Evolutionary conservation across 2,113 vertebrate species (phyloP).

Genomic region (Numenius arquata): DNA sequence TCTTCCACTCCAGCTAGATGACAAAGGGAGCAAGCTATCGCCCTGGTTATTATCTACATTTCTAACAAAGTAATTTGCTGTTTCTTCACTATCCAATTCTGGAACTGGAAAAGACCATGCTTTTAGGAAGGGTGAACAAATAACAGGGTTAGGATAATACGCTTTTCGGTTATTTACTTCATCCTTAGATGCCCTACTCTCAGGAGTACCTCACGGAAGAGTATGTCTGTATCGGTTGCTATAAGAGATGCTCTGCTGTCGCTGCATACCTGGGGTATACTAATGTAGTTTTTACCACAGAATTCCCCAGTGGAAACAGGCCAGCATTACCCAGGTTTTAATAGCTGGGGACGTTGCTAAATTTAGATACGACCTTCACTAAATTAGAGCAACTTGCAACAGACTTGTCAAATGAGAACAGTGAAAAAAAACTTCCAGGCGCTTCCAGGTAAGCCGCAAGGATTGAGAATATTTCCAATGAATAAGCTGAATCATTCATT

Average conservation of each 20-base stretch:
- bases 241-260: not conserved
- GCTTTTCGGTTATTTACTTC: not conserved
- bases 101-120: not conserved
- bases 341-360: not conserved
- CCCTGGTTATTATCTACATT: not conserved
- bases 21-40: not conserved
- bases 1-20: not conserved
- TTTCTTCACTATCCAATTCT: not conserved
- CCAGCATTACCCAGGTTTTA: not conserved
- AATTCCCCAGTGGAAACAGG: not conserved
- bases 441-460: not conserved
- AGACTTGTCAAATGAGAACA: not conserved
- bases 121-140: not conserved
- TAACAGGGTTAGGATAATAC: not conserved
- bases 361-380: conserved; percentile 27
- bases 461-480: not conserved
- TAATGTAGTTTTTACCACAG: not conserved
- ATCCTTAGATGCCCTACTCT: not conserved
- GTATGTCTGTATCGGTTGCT: not conserved
- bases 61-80: not conserved
- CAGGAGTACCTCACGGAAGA: not conserved
- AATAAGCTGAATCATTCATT: not conserved
- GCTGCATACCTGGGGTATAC: accelerated
- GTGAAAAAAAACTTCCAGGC: not conserved
- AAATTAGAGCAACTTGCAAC: conserved; percentile 4